These are phyloP conservation scores for Drosophila leontia DNA, from an alignment of 1,140 invertebrate genomes.

Conservation along the genomic window DNA sequence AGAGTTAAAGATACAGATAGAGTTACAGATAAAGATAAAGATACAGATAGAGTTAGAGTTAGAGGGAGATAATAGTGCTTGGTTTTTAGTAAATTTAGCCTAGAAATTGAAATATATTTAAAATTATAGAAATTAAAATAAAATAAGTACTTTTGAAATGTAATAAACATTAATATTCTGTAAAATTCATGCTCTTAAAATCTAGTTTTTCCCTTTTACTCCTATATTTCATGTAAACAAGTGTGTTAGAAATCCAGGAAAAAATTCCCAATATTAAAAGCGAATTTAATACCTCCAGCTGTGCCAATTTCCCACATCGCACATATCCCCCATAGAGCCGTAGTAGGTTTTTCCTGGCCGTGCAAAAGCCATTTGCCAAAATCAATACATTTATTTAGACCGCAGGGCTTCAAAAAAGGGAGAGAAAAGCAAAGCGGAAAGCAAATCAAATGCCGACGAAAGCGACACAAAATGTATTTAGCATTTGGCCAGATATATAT, in stretches of 20 bases:
- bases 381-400: slow-evolving; percentile 82
- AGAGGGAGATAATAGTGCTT: too few relatives aligned
- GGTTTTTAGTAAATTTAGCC: too few relatives aligned
- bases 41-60: too few relatives aligned
- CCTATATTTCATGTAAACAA: not conserved
- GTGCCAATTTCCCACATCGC: slow-evolving; percentile 34
- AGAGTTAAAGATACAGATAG: too few relatives aligned
- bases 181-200: not conserved
- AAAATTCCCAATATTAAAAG: slow-evolving; percentile 22
- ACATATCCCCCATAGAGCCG: slow-evolving; percentile 2
- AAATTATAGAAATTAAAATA: not conserved
- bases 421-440: slow-evolving; percentile 31
- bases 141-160: not conserved
- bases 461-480: slow-evolving; percentile 66
- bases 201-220: not conserved
- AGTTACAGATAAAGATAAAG: not conserved
- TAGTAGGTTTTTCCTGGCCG: slow-evolving; percentile 16
- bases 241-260: not conserved
- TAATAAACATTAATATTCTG: not conserved
- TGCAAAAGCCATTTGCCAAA: slow-evolving; percentile 78
- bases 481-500: slow-evolving; percentile 29
- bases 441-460: slow-evolving; percentile 46
- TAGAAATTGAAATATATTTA: too few relatives aligned
- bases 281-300: slow-evolving; percentile 31
- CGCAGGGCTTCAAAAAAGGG: slow-evolving; percentile 41